These are phyloP conservation scores for Abramis brama DNA, from an alignment of 2,113 vertebrate species.

Conservation along the genomic window DNA sequence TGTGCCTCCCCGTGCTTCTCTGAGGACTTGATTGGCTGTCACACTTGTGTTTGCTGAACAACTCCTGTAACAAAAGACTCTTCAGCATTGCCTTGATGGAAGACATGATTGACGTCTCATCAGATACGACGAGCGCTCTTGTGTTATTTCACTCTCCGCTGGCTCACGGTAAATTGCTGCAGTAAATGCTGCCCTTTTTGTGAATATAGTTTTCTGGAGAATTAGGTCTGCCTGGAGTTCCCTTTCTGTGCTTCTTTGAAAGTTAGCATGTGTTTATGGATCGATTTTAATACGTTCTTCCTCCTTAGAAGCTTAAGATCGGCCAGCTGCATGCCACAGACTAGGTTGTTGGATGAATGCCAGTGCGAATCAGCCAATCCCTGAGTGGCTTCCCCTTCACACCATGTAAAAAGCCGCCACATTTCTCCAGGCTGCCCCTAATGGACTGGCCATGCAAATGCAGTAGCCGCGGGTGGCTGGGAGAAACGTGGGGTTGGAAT, in stretches of 20 bases:
- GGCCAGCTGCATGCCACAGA: slow-evolving; percentile 3
- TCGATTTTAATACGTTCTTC: slow-evolving; percentile 6
- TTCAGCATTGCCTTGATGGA: slow-evolving; percentile 7
- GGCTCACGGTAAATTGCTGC: slow-evolving; percentile 20
- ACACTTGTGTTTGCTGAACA: slow-evolving; percentile 33
- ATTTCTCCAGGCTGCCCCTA: slow-evolving; percentile 24
- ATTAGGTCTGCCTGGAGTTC: neutral
- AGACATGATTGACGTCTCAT: slow-evolving; percentile 23
- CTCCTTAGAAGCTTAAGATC: neutral
- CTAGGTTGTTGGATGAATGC: neutral
- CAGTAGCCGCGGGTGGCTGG: neutral
- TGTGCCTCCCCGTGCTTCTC: slow-evolving; percentile 5
- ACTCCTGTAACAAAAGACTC: slow-evolving; percentile 36
- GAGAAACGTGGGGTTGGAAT: neutral
- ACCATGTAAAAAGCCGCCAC: slow-evolving; percentile 6
- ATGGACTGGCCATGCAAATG: slow-evolving; percentile 29
- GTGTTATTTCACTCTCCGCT: slow-evolving; percentile 1
- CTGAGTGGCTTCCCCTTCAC: slow-evolving; percentile 37
- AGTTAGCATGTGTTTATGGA: neutral
- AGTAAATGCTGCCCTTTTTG: neutral
- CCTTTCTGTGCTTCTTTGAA: slow-evolving; percentile 6
- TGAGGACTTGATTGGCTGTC: slow-evolving; percentile 44
- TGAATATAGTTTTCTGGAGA: neutral
- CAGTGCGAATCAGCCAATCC: slow-evolving; percentile 30
- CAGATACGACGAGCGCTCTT: slow-evolving; percentile 5